Conservation (phyloP, 2,113 vertebrate species). For the Melanocharis versteri region DNA sequence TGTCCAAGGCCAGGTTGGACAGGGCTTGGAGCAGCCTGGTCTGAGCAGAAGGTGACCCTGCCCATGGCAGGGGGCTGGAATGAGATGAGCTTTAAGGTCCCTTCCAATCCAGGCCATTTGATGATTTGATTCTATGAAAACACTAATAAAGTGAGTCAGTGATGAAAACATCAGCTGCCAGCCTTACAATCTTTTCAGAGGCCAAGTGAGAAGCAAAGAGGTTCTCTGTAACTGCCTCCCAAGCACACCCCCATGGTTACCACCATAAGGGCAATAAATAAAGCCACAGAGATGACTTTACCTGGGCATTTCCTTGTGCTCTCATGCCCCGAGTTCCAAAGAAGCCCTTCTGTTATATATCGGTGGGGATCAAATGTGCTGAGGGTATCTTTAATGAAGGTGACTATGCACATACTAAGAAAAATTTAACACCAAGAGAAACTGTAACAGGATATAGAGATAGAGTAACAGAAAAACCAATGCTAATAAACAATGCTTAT, state of each 20-base stretch:
- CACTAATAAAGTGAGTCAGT: not conserved
- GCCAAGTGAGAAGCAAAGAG: not conserved
- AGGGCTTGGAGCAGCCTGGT: not conserved
- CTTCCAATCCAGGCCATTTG: not conserved
- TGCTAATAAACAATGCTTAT: not conserved
- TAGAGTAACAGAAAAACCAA: not conserved
- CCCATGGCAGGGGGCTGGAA: not conserved
- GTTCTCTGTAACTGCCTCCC: not conserved
- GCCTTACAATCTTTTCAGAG: not conserved
- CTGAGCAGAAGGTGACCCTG: not conserved
- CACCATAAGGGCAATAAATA: not conserved
- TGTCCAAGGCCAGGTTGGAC: not conserved
- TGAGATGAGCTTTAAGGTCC: not conserved
- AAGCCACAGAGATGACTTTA: not conserved
- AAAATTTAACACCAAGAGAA: not conserved
- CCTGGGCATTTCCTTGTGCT: fast-evolving
- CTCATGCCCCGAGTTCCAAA: not conserved
- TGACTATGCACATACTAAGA: not conserved
- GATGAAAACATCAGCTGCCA: not conserved
- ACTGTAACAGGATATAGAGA: not conserved
- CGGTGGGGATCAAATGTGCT: not conserved
- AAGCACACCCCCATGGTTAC: not conserved
- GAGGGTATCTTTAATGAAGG: not conserved
- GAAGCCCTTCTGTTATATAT: not conserved
- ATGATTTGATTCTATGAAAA: not conserved